Percentiles rank a stretch among this genome's conserved stretches.
These are phyloP conservation scores for Sclerodermus sp. DNA, from an alignment of 2,888 invertebrate genomes.

Conservation along the genomic window DNA sequence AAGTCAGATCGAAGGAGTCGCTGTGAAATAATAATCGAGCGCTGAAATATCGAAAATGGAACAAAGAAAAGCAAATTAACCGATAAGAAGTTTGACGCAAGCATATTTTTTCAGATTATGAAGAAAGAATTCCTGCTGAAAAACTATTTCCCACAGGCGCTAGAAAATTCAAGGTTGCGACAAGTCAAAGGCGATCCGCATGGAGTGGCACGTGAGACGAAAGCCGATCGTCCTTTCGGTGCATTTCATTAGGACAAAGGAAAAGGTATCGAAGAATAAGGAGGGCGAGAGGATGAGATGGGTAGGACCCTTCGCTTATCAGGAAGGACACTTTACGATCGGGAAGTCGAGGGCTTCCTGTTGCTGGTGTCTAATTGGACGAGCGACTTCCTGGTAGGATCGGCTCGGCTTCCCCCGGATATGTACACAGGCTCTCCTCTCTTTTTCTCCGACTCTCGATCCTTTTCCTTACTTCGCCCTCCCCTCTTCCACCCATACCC, in stretches of 20 bases:
- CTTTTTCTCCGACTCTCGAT: not conserved
- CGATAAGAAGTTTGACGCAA: no score
- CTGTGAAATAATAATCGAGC: no score
- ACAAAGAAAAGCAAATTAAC: no score
- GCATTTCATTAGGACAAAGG: constrained; percentile 41
- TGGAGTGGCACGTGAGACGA: constrained; percentile 39
- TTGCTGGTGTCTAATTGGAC: constrained; percentile 34
- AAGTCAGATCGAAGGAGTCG: no score
- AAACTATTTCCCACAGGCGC: not conserved
- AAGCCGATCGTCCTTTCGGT: constrained; percentile 37
- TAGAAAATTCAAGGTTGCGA: constrained; percentile 9
- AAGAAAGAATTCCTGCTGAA: not conserved
- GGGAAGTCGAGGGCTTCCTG: constrained; percentile 35
- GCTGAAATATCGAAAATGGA: no score
- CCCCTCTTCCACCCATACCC: not conserved
- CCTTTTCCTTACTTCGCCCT: constrained; percentile 6
- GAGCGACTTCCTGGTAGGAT: constrained; percentile 33
- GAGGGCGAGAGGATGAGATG: no score
- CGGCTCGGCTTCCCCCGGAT: constrained; percentile 14
- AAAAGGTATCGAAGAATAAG: not conserved
- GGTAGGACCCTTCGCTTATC: constrained; percentile 22
- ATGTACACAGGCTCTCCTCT: not conserved
- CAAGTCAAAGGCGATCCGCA: not conserved
- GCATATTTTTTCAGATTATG: not conserved
- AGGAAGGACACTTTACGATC: constrained; percentile 38